Conservation (phyloP, 2,797 vertebrate species). For the Alcedo atthis region DNA sequence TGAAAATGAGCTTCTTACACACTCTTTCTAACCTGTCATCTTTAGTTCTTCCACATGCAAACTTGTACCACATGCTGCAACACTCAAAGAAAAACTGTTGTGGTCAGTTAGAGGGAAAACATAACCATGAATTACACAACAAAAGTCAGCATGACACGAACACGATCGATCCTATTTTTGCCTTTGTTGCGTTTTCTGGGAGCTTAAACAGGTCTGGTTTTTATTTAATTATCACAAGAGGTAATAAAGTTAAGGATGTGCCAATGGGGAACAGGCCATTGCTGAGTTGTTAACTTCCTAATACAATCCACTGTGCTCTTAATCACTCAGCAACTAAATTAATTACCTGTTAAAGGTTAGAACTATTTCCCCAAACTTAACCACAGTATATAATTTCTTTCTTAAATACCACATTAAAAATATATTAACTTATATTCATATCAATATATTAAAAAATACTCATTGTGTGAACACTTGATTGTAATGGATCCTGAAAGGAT, state of each 20-base stretch:
- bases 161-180: conserved; percentile 27
- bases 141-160: conserved; percentile 23
- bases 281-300: conserved; percentile 66
- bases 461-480: not conserved
- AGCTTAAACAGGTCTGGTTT: conserved; percentile 37
- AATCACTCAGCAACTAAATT: conserved; percentile 53
- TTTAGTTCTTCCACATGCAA: not conserved
- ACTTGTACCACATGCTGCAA: not conserved
- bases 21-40: not conserved
- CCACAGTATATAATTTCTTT: not conserved
- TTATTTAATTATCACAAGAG: conserved; percentile 68
- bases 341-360: conserved; percentile 27
- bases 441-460: not conserved
- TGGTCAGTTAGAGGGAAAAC: not conserved
- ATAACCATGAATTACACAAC: conserved; percentile 10
- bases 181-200: conserved; percentile 36
- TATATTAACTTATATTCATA: not conserved
- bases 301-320: conserved; percentile 54
- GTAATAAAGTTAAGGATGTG: conserved; percentile 62
- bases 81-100: not conserved
- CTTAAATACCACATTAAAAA: not conserved
- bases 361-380: not conserved
- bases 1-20: not conserved
- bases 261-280: conserved; percentile 46
- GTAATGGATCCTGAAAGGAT: not conserved